Evolutionary conservation across 2,113 vertebrate species (phyloP), one percentile per base, ranked within the genome.

Genomic region (Piaya cayana): DNA sequence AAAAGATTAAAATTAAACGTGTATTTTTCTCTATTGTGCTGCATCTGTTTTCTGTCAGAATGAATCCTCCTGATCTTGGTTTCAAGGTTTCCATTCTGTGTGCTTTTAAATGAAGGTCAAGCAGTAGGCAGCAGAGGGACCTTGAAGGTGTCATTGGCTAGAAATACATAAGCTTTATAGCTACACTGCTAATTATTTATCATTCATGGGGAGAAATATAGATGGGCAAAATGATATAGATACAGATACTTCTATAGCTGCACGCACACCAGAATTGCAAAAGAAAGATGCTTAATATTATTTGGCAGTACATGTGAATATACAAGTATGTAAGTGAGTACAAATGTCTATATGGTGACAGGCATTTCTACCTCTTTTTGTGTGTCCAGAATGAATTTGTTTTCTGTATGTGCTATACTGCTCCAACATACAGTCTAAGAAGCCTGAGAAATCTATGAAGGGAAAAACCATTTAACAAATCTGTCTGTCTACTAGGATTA

Each of bases 141-240:
- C 99, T 99, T 99, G 98, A 98, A 98, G 96, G 94, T 97, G 98
- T 98, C 98, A 98, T 98, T 98, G 98, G 98, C 98, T 98, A 96
- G 98, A 98, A 98, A 98, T 98, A 97, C 98, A 98, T 98, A 98
- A 97, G 98, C 98, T 98, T 98, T 97, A 97, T 97, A 97, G 95
- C 97, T 97, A 82, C 85, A 94, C 94, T 88, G 97, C 98, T 98
- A 98, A 96, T 98, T 98, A 98, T 98, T 99, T 98, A 97, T 98
- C 97, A 98, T 97, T 96, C 93, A 97, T 36, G 93, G 82, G 94
- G 93, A 94, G 87, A 97, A 88, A 97, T 94, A 98, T 87, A 93
- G 71, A 59, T 92, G 65, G 94, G 52, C 15, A 95, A 92, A 94
- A 85, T 86, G 7, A 96, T 81, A 96, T 30, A 95, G 80, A 80